Conservation (phyloP, 2,113 vertebrate species). For the Clarias batrachus region DNA sequence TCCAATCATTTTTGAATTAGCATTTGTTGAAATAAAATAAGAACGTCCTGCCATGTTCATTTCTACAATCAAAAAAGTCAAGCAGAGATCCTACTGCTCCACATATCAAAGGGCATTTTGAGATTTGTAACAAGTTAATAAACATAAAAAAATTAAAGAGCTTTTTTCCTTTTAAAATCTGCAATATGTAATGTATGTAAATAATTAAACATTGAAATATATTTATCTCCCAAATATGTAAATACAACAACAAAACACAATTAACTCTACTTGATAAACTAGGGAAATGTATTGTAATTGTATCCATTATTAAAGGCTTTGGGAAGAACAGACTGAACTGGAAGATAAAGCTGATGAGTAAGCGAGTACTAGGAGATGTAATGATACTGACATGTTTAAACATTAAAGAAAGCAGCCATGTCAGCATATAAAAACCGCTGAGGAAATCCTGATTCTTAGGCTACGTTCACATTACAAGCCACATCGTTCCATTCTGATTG, state of each 20-base stretch:
- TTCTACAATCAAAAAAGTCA: background rate
- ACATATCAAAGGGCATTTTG: background rate
- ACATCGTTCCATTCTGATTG: too few species aligned
- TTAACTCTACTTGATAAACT: background rate
- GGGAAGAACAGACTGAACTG: background rate
- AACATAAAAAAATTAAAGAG: background rate
- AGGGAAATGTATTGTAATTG: background rate
- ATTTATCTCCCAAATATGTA: background rate
- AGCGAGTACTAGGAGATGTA: background rate
- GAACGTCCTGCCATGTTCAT: background rate
- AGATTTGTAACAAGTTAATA: background rate
- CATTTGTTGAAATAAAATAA: background rate
- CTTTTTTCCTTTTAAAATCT: background rate
- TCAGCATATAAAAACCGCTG: background rate
- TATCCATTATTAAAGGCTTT: background rate
- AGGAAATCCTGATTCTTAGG: background rate
- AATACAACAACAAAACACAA: background rate
- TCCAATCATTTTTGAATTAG: background rate
- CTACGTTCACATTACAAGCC: too few species aligned
- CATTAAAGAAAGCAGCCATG: background rate
- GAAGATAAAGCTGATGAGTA: too few species aligned
- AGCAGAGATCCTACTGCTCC: background rate
- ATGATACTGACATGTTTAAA: background rate
- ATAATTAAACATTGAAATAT: too few species aligned
- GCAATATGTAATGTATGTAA: background rate